These are phyloP conservation scores for Camponotus pennsylvanicus DNA, from an alignment of 1,140 invertebrate genomes.

Conservation along the genomic window DNA sequence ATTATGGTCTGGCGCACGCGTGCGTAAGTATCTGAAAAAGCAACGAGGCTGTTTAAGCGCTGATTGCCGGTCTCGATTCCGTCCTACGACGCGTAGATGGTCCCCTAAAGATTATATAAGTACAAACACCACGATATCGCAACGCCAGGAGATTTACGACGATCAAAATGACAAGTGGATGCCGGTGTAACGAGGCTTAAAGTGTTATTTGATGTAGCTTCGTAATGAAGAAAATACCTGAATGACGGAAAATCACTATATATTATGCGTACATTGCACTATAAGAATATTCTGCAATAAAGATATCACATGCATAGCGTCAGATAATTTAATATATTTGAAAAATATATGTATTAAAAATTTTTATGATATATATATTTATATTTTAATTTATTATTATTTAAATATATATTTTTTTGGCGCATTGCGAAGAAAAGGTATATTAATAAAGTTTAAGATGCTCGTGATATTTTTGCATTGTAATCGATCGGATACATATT, in stretches of 20 bases:
- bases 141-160: slow-evolving; percentile 4
- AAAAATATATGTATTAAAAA: neutral
- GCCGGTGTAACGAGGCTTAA: slow-evolving; percentile 24
- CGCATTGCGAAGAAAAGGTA: too few species aligned
- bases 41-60: slow-evolving; percentile 64
- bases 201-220: slow-evolving; percentile 40
- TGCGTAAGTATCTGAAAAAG: slow-evolving; percentile 22
- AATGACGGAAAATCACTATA: neutral
- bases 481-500: too few species aligned
- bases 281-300: neutral
- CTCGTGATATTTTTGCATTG: too few species aligned
- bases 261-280: too few species aligned
- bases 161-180: slow-evolving; percentile 45
- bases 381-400: too few species aligned
- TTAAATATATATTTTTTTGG: too few species aligned
- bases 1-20: slow-evolving; percentile 47
- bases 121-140: slow-evolving; percentile 17
- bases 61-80: slow-evolving; percentile 56
- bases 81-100: slow-evolving; percentile 6
- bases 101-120: slow-evolving; percentile 67
- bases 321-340: neutral
- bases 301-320: neutral
- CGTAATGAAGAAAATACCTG: slow-evolving; percentile 13
- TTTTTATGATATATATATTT: neutral
- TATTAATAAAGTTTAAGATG: too few species aligned